phyloP scores from a whole-genome alignment of 37 sponge, comb jelly and placozoan species.

The Hexactinellida sp. region DNA sequence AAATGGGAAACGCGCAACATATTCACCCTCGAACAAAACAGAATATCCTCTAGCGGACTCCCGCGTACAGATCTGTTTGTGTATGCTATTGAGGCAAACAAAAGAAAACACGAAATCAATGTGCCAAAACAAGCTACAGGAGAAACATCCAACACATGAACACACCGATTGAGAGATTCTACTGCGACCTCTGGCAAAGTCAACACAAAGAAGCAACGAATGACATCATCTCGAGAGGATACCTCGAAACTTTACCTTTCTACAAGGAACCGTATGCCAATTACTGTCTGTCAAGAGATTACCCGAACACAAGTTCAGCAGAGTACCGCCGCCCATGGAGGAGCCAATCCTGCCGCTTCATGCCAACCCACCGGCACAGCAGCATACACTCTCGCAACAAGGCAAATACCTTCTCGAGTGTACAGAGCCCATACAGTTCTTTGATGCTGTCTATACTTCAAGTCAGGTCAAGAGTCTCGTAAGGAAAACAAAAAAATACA shows the following conservation, averaged over 20 bases:
- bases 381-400: not conserved
- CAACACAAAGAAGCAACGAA: too few relatives aligned
- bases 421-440: not conserved
- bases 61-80: not conserved
- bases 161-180: conserved; percentile 7
- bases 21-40: not conserved
- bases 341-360: not conserved
- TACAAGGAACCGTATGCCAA: not conserved
- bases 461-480: not conserved
- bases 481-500: not conserved
- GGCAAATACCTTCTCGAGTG: not conserved
- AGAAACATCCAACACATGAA: not conserved
- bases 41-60: not conserved
- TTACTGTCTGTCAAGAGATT: not conserved
- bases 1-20: not conserved
- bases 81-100: not conserved
- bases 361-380: not conserved
- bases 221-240: not conserved
- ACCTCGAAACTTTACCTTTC: not conserved
- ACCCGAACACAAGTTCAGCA: not conserved
- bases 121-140: not conserved
- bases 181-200: not conserved
- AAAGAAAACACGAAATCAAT: not conserved
- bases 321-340: not conserved
- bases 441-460: not conserved